Base-by-base conservation (phyloP, 2,888 invertebrate genomes). In the Ichneumon xanthorius region DNA sequence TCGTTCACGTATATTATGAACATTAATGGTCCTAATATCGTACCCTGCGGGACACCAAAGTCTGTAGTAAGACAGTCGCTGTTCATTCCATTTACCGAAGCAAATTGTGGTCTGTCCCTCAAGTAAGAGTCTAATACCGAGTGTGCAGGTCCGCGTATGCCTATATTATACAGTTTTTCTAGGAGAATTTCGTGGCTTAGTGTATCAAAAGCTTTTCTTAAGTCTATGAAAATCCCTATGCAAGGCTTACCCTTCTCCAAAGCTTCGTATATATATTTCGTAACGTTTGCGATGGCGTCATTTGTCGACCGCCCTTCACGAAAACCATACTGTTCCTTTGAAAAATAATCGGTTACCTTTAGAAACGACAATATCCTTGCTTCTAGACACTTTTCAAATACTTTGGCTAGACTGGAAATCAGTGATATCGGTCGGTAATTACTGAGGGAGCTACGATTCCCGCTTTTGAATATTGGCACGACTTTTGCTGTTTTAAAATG, bases 371-470 rank as follows among this genome's bases (percentile, higher is more conserved):
- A 9, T 40, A 40, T 40, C 9, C 9, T 50, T n/a, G 14, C 14
- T 26, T 63, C 16, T 4, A 63, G 63, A 14, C 63, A 63, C 3
- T 63, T 63, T 63, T 63, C 63, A 30, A 63, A 63, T 1, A 63
- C 63, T 63, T 63, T 63, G 33, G 63, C 63, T 30, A 63, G 5
- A 2, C 26, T 16, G 26, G 26, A 63, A 2, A 63, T 63, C 3
- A 77, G 7, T 5, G 77, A 77, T 22, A 77, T 77, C 14, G 77
- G 77, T 22, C 77, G 50, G 37, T 55, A 77, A 6, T 77, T 77
- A 11, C 48, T 48, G 2, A 26, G 2, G 4, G 4, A 4, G n/a
- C 6, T 58, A 9, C 45, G 61, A 48, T 65, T 37, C 7, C 76
- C 65, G 6, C 16, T 30, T 9, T 77, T 77, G 33, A 65, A 77